A percentile compares a stretch with the other conserved stretches of the same genome.
Conservation (phyloP, 2,888 invertebrate genomes). For the Lasioglossum pauxillum region DNA sequence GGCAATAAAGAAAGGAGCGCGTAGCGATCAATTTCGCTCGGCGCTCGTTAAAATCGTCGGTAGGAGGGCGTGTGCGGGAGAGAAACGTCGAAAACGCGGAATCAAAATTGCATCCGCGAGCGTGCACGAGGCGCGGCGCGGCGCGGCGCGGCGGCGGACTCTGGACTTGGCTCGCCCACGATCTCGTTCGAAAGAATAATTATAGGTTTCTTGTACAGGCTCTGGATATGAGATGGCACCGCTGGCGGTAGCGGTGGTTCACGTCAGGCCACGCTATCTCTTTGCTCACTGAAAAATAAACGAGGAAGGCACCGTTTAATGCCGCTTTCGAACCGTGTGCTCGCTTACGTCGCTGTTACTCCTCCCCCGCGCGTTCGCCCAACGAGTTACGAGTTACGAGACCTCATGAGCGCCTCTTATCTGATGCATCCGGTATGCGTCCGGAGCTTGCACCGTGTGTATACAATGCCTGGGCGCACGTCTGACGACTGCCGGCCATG, state of each 20-base stretch:
- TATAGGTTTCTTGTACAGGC: constrained; percentile 68
- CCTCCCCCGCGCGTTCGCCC: background rate
- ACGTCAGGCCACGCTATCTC: constrained; percentile 66
- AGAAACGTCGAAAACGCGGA: constrained; percentile 29
- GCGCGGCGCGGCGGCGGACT: constrained; percentile 26
- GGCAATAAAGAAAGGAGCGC: background rate
- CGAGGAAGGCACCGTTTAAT: constrained; percentile 68
- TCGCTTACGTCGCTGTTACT: background rate
- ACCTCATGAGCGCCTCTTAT: constrained; percentile 63
- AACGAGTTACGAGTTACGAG: constrained; percentile 48
- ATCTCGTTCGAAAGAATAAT: constrained; percentile 74
- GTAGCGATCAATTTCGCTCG: background rate
- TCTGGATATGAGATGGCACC: constrained; percentile 48
- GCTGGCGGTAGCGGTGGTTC: constrained; percentile 66
- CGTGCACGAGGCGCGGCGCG: too few species aligned
- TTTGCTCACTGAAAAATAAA: constrained; percentile 76
- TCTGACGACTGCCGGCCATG: constrained; percentile 47
- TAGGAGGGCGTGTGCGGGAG: background rate
- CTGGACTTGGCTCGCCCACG: constrained; percentile 58
- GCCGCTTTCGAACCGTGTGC: constrained; percentile 49
- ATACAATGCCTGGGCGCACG: constrained; percentile 42
- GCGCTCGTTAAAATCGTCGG: constrained; percentile 21
- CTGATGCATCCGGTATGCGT: constrained; percentile 69
- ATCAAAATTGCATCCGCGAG: constrained; percentile 46
- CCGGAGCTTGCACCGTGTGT: constrained; percentile 30